Evolutionary conservation across 2,888 invertebrate species (phyloP).

Genomic region (Nysson spinosus): DNA sequence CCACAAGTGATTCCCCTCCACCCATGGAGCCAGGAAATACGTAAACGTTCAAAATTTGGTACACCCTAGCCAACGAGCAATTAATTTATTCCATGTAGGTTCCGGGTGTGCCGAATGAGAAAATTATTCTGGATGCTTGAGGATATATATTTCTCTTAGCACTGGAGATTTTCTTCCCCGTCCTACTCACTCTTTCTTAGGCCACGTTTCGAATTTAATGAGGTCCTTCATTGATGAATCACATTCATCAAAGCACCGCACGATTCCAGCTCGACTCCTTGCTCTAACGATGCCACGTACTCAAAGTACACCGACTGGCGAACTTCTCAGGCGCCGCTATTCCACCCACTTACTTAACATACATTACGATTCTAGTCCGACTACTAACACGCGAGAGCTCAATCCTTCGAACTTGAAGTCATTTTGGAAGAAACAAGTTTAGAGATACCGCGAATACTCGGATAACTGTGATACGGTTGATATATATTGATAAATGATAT

Average conservation of each 20-base stretch:
- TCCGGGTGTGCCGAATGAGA: slow-evolving; percentile 32
- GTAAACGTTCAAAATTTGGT: background rate
- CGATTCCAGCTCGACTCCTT: slow-evolving; percentile 32
- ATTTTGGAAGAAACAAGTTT: background rate
- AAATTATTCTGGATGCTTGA: slow-evolving; percentile 41
- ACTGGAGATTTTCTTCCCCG: slow-evolving; percentile 29
- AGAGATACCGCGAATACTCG: no score
- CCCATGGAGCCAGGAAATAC: no score
- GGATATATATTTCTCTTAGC: slow-evolving; percentile 34
- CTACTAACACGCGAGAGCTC: slow-evolving; percentile 14
- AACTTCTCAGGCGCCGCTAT: slow-evolving; percentile 18
- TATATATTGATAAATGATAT: no score
- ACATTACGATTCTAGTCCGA: slow-evolving; percentile 16
- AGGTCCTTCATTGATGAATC: slow-evolving; percentile 67
- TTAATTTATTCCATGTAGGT: slow-evolving; percentile 45
- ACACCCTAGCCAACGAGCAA: slow-evolving; percentile 13
- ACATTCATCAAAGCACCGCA: slow-evolving; percentile 61
- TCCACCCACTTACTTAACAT: slow-evolving; percentile 36
- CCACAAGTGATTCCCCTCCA: no score
- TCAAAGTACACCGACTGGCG: slow-evolving; percentile 19
- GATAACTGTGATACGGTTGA: no score
- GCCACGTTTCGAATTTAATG: slow-evolving; percentile 63
- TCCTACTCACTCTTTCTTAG: no score
- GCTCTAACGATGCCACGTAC: slow-evolving; percentile 45
- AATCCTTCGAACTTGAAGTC: slow-evolving; percentile 2